Evolutionary conservation across 1,140 invertebrate species (phyloP).

Genomic region (Medauroidea extradentata): DNA sequence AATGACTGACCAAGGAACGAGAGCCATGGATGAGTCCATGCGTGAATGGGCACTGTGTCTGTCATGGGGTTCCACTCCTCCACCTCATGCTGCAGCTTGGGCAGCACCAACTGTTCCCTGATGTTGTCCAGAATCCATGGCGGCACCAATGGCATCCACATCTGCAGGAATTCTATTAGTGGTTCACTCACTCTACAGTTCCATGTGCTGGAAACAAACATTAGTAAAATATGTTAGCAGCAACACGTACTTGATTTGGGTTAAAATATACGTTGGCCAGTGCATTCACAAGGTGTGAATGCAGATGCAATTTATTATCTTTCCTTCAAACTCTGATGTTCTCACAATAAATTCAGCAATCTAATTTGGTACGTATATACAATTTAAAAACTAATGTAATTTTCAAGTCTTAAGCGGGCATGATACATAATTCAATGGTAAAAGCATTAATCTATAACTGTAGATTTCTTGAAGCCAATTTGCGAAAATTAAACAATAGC

Average conservation of each 20-base stretch:
- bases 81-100: constrained; percentile 73
- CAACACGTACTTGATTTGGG: background rate
- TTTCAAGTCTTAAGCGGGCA: no score
- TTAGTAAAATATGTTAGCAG: background rate
- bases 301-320: no score
- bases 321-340: no score
- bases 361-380: no score
- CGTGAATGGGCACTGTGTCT: constrained; percentile 90
- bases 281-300: no score
- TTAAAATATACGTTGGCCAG: background rate
- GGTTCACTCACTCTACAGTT: constrained; percentile 66
- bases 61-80: constrained; percentile 91
- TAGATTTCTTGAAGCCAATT: no score
- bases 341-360: no score
- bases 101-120: constrained; percentile 75
- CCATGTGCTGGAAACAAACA: constrained; percentile 52
- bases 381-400: no score
- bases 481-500: no score
- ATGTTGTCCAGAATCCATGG: constrained; percentile 79
- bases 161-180: constrained; percentile 73
- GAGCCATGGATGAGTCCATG: constrained; percentile 96
- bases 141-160: constrained; percentile 78
- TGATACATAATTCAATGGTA: no score
- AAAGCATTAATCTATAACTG: no score
- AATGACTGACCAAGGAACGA: constrained; percentile 58